Evolutionary conservation across 2,888 invertebrate species (phyloP), one percentile per base, ranked within the genome.

Genomic region (Ophion ventricosus): DNA sequence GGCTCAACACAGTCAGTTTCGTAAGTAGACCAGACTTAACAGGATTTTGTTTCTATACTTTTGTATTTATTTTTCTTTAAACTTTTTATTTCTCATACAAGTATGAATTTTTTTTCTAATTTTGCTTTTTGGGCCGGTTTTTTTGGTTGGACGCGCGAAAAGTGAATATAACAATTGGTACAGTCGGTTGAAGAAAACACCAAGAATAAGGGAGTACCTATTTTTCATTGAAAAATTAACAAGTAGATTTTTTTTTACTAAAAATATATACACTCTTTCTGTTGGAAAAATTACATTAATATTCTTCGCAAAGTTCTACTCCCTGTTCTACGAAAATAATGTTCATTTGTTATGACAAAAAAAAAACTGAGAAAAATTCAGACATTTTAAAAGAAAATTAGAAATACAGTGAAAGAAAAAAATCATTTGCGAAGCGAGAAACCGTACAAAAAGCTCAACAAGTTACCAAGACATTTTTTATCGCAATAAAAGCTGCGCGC

Each of bases 1-100:
- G 92, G 92, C 92, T 90, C 91, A 92, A 92, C 92, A 92, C 90
- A 92, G 90, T 93, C 93, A 92, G 90, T 93, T 92, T 93, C 92
- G 93, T 93, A 93, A 93, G 93, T 93, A 93, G 92, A 92, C 89
- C 90, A 92, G 90, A 89, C 88, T 91, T 91, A 91, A 92, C 86
- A 90, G 91, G 90, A 89, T 90, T 89, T 89, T 90, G 89, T 81
- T 83, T 64, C 43, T 75, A 70, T 81, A 83, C 57, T 63, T 57
- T 80, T 74, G 54, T 56, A 54, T 63, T 73, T 80, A 49, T 61
- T 89, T 87, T 87, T 90, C 89, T 64, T 29, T 57, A 26, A n/a
- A 23, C 64, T 17, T 59, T 54, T 66, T 17, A 35, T 79, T 23
- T 85, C 49, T 73, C 64, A 35, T 61, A 73, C 69, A 54, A 82